A percentile compares a stretch with the other conserved stretches of the same genome.
Evolutionary conservation across 2,797 vertebrate genomes (phyloP).

Genomic region (Crenichthys baileyi): DNA sequence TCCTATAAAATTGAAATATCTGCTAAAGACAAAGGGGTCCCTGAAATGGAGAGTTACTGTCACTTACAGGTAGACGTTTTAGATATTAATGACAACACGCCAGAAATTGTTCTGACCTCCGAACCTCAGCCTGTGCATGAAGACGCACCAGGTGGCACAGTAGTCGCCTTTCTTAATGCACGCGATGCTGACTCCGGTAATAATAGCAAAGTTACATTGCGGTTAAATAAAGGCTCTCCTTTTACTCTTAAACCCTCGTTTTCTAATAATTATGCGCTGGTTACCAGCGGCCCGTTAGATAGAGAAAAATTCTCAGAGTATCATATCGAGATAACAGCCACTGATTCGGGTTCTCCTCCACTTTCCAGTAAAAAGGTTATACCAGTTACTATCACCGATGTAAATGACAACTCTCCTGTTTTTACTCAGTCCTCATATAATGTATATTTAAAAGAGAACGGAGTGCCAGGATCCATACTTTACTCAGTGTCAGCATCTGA

Average conservation of each 20-base stretch:
- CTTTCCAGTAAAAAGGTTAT: not conserved
- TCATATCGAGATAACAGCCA: not conserved
- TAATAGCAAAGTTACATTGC: conserved; percentile 54
- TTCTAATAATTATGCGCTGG: conserved; percentile 60
- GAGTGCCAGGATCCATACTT: not conserved
- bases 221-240: conserved; percentile 9
- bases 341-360: not conserved
- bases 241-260: conserved; percentile 62
- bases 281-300: not conserved
- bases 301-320: not conserved
- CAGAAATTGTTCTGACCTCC: conserved; percentile 70
- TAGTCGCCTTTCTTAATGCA: conserved; percentile 62
- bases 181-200: conserved; percentile 63
- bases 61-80: conserved; percentile 66
- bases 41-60: conserved; percentile 73
- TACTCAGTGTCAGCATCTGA: conserved; percentile 85
- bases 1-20: conserved; percentile 54
- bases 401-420: not conserved
- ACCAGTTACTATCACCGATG: not conserved
- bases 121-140: conserved; percentile 52
- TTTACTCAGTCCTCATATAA: not conserved
- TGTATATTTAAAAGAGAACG: not conserved
- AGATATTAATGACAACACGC: conserved; percentile 73
- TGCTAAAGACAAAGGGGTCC: conserved; percentile 71
- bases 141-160: conserved; percentile 54